Conservation (phyloP, 2,888 invertebrate genomes). For the Bombylius major region DNA sequence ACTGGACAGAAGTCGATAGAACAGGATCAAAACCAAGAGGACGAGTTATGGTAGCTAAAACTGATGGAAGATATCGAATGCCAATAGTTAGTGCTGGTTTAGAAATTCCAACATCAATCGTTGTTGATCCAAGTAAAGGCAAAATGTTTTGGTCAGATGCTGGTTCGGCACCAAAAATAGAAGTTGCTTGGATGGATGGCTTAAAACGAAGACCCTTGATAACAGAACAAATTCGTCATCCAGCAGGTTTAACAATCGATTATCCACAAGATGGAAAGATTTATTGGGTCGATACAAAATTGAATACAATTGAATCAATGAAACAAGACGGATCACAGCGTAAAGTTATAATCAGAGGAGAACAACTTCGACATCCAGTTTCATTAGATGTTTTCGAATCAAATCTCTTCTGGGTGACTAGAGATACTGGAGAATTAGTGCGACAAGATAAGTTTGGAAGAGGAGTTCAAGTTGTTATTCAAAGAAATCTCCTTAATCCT, state of each 20-base stretch:
- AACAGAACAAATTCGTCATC: constrained; percentile 69
- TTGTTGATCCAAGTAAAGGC: constrained; percentile 73
- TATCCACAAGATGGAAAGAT: constrained; percentile 77
- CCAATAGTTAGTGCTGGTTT: constrained; percentile 66
- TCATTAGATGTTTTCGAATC: constrained; percentile 91
- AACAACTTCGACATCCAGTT: constrained; percentile 61
- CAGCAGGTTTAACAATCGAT: constrained; percentile 83
- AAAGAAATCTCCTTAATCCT: constrained; percentile 73
- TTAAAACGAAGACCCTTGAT: constrained; percentile 71
- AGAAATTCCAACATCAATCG: constrained; percentile 80
- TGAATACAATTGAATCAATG: constrained; percentile 80
- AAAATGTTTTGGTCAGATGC: constrained; percentile 90
- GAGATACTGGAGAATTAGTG: constrained; percentile 74
- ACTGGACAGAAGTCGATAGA: constrained; percentile 81
- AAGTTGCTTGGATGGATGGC: constrained; percentile 95
- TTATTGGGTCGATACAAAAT: constrained; percentile 93
- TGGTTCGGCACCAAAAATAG: constrained; percentile 83
- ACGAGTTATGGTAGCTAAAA: constrained; percentile 73
- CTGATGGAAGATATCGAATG: constrained; percentile 79
- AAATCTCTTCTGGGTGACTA: constrained; percentile 84
- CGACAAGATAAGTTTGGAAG: constrained; percentile 94
- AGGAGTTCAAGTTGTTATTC: constrained; percentile 73
- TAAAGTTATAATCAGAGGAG: constrained; percentile 60
- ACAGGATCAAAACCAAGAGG: constrained; percentile 63
- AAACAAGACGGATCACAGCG: constrained; percentile 67